Evolutionary conservation across 2,797 vertebrate species (phyloP), one percentile per base, ranked within the genome.

Genomic region (Hoplostethus atlanticus): DNA sequence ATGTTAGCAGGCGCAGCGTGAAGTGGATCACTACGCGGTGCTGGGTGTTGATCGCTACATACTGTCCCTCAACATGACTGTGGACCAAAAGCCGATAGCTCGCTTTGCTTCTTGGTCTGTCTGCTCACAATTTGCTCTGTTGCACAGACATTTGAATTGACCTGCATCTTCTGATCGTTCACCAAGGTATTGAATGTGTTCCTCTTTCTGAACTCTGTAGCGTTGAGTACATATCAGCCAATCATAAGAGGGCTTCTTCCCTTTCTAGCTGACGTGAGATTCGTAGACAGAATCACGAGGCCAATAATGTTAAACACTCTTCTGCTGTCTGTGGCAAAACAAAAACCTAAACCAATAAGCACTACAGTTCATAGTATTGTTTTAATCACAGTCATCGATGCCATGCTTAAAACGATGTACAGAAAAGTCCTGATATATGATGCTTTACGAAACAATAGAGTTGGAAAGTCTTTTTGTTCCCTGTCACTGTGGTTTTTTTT

Each of bases 371-470:
- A 48, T 56, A 46, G 63, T 75, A 17, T 68, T 75, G 64, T 66
- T 71, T 60, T 5, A 57, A 77, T 71, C 64, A 10, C 16, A 8
- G 2, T 46, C 59, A 57, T 28, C 21, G 40, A 71, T 8, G 28
- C 50, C 3, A 30, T 34, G 53, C 53, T 53, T 40, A 2, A 48
- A 64, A 52, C 70, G 51, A 6, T 87, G 86, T 85, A 83, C 81
- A 85, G 80, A 84, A 48, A 69, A 56, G 71, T 83, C 48, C 5
- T 5, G 60, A 68, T 73, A 79, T 71, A 64, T 50, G 68, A 71
- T 2, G 63, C 76, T 75, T 76, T 50, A 69, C 58, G 48, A 65
- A 69, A 68, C 57, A 17, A 51, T 58, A 59, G 66, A 70, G 68
- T 48, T 72, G 51, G 73, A 63, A 44, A 51, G 4, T 36, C 13